Evolutionary conservation across 2,113 vertebrate species (phyloP).

Genomic region (Hippocampus guttulatus): DNA sequence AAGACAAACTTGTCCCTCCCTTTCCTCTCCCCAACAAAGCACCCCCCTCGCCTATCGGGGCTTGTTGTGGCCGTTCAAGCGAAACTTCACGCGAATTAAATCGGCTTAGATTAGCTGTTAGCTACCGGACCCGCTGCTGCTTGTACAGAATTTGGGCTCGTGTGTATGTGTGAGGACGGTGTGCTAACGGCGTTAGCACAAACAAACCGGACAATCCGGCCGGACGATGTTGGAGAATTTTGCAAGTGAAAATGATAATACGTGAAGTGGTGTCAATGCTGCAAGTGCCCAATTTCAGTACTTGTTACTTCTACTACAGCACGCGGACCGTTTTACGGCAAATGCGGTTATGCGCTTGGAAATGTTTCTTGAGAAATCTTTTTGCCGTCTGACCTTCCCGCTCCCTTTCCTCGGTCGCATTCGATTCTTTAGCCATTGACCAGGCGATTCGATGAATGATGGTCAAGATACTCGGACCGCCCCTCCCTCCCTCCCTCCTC

Average conservation of each 20-base stretch:
- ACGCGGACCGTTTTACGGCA: background rate
- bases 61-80: background rate
- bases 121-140: background rate
- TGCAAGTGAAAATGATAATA: background rate
- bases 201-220: background rate
- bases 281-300: no score
- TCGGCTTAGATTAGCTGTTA: slow-evolving; percentile 24
- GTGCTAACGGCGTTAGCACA: slow-evolving; percentile 14
- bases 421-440: background rate
- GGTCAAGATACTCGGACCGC: no score
- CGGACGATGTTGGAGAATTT: background rate
- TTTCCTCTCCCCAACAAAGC: background rate
- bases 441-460: no score
- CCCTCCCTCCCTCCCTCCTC: no score
- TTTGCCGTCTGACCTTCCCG: background rate
- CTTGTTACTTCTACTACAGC: no score
- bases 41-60: background rate
- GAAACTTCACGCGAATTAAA: slow-evolving; percentile 14
- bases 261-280: no score
- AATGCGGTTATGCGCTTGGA: background rate
- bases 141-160: background rate
- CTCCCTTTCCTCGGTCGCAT: background rate
- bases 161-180: slow-evolving; percentile 1
- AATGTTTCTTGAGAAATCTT: background rate
- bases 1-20: slow-evolving; percentile 2